Percentiles rank a stretch among this genome's conserved stretches.
phyloP scores from a whole-genome alignment of 2,113 vertebrate genomes.

The Actenoides lindsayi region DNA sequence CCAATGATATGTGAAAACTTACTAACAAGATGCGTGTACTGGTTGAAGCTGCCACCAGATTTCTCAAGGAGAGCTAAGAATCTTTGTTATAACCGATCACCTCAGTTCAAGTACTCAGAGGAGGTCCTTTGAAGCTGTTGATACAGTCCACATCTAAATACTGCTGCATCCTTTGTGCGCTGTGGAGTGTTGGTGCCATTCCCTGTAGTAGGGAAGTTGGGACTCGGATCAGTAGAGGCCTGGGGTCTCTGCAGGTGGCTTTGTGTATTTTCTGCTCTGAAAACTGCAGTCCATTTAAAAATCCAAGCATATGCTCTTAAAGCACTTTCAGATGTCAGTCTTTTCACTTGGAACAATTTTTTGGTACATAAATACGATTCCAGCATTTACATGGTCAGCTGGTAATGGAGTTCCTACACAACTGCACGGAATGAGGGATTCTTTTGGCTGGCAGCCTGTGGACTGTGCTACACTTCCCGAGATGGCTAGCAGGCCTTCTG shows the following conservation, averaged over 20 bases:
- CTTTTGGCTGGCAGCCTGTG: background rate
- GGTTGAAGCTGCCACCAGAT: background rate
- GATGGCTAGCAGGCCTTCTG: background rate
- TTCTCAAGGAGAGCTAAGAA: background rate
- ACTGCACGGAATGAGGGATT: background rate
- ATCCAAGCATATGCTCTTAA: background rate
- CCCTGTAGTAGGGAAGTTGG: background rate
- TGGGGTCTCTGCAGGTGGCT: background rate
- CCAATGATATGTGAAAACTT: background rate
- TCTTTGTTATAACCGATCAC: background rate
- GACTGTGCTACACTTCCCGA: background rate
- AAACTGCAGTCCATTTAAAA: background rate
- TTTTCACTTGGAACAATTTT: background rate
- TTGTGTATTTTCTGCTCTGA: background rate
- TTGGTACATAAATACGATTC: background rate
- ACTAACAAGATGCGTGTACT: rapidly evolving
- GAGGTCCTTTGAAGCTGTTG: background rate
- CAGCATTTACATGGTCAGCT: background rate
- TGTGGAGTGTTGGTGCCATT: background rate
- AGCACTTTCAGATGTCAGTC: background rate
- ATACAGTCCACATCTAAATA: background rate
- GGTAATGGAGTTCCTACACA: background rate
- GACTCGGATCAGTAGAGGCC: background rate
- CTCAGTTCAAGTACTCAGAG: background rate
- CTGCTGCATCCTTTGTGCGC: background rate